A percentile compares a stretch with the other conserved stretches of the same genome.
Conservation (phyloP, 2,797 vertebrate genomes). For the Eospalax fontanierii region DNA sequence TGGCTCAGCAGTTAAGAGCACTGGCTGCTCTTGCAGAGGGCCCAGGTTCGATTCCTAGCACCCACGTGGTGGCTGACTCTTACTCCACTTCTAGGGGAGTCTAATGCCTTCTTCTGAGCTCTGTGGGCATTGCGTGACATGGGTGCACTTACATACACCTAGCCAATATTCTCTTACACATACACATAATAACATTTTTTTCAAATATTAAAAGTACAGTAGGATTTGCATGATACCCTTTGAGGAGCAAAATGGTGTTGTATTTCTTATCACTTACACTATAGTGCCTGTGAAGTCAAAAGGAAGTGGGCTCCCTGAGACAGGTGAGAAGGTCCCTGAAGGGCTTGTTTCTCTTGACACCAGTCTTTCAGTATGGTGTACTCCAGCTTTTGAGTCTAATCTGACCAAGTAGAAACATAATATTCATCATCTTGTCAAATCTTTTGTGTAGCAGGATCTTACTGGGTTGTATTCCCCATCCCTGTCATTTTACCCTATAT, state of each 20-base stretch:
- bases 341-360: background rate
- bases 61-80: too few species aligned
- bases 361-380: background rate
- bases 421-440: background rate
- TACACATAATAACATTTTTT: background rate
- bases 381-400: background rate
- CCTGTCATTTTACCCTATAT: background rate
- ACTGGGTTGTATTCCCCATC: background rate
- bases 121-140: too few species aligned
- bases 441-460: background rate
- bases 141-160: too few species aligned
- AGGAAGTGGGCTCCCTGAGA: background rate
- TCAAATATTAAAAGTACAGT: background rate
- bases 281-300: background rate
- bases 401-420: constrained; percentile 38
- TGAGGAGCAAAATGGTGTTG: background rate
- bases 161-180: background rate
- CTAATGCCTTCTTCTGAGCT: too few species aligned
- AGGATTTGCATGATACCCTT: background rate
- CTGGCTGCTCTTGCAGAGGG: too few species aligned
- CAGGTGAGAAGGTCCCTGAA: background rate
- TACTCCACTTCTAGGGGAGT: too few species aligned
- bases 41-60: too few species aligned
- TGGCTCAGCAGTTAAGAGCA: too few species aligned
- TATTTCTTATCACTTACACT: constrained; percentile 36